Evolutionary conservation across 2,113 vertebrate genomes (phyloP).

Genomic region (Pollimyrus isidori): DNA sequence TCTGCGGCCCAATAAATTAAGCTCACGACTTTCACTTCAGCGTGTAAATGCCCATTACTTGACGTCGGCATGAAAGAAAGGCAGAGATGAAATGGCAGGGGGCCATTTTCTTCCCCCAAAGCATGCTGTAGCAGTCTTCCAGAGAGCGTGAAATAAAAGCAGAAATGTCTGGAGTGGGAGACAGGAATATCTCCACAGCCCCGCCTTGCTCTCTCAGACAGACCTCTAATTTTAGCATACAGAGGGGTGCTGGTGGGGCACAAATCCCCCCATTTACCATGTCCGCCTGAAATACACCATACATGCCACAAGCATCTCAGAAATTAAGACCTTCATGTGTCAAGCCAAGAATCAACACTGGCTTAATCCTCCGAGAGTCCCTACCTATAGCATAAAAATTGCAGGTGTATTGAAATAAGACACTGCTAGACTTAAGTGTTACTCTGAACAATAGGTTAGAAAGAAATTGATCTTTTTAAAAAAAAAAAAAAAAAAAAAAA

Average conservation of each 20-base stretch:
- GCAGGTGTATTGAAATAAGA: not conserved
- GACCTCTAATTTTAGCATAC: conserved; percentile 30
- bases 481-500: not conserved
- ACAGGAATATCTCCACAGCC: conserved; percentile 14
- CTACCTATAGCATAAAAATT: not conserved
- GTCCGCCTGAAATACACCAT: not conserved
- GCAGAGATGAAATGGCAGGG: not conserved
- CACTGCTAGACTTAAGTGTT: not conserved
- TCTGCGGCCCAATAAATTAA: not conserved
- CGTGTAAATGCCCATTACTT: not conserved
- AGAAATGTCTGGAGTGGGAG: not conserved
- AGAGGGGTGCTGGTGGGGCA: not conserved
- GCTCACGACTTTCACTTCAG: not conserved
- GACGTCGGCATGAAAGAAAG: not conserved
- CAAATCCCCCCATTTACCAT: not conserved
- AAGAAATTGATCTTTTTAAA: not conserved
- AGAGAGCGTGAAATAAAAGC: not conserved
- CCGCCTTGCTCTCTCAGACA: not conserved
- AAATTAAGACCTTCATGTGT: not conserved
- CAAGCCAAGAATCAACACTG: not conserved
- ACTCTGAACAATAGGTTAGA: not conserved
- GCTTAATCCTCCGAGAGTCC: not conserved
- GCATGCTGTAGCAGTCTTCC: not conserved
- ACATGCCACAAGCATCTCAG: not conserved
- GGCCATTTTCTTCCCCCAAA: not conserved